Conservation (phyloP, 2,888 invertebrate species). For the Amblyteles armatorius region DNA sequence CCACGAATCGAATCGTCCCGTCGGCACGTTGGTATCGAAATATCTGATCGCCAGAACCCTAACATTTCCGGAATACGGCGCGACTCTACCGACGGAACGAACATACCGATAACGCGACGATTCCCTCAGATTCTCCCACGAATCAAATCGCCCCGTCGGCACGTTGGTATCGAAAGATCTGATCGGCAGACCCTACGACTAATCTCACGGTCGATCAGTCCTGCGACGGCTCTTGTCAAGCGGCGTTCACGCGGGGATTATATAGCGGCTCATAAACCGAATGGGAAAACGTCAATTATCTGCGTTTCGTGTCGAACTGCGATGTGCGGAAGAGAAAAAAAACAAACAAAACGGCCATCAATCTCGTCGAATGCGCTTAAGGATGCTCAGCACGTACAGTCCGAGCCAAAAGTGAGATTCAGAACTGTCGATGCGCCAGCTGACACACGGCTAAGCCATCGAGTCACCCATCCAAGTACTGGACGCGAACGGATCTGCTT, state of each 20-base stretch:
- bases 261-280: background rate
- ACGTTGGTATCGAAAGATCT: background rate
- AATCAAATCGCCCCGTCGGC: background rate
- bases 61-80: background rate
- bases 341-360: background rate
- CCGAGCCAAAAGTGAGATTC: no score
- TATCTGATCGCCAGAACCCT: no score
- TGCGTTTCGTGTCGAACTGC: constrained; percentile 1
- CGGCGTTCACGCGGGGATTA: background rate
- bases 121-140: background rate
- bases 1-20: background rate
- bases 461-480: no score
- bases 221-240: background rate
- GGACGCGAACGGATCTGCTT: no score
- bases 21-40: background rate
- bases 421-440: no score
- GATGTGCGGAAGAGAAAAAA: background rate
- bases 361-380: constrained; percentile 8
- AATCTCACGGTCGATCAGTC: background rate
- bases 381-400: no score
- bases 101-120: background rate
- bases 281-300: background rate
- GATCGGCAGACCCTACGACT: background rate
- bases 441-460: no score
- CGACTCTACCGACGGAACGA: background rate